Evolutionary conservation across 2,113 vertebrate genomes (phyloP), one percentile per base, ranked within the genome.

Genomic region (Rhinoderma darwinii): DNA sequence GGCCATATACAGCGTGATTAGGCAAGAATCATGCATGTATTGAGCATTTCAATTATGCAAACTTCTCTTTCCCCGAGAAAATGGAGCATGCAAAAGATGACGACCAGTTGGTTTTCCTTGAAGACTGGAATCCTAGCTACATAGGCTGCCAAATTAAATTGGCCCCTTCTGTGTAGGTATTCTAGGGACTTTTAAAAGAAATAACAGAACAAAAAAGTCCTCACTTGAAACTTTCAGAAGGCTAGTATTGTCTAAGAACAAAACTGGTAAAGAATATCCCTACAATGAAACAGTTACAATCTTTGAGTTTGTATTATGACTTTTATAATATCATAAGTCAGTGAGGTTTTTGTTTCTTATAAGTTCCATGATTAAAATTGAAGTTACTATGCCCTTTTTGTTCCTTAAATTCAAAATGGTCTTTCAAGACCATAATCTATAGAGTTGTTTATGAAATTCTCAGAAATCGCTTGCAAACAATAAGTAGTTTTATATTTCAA

Each of bases 401-500:
- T 44, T 63, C 14, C 37, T 82, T 27, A 43, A 82, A 66, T 82
- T 63, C 56, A 2, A 8, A 27, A 82, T 82, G 63, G 37, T 66
- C 56, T 30, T 56, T 83, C 30, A 20, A 70, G 59, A 78, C 77
- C 84, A 85, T 81, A 86, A 82, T 89, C 89, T 68, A 63, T 75
- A 90, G 90, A 89, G 90, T 90, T 82, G 86, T 88, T 89, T 30
- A 0, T 90, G 89, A 86, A 91, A 89, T 88, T 84, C 89, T 86
- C 82, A 91, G 88, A 92, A 92, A 91, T 63, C 22, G n/a, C 86
- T 87, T 50, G 85, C 84, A 89, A 88, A 92, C 84, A 87, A 84
- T 15, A 89, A 86, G 84, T 90, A 91, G 90, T 89, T 93, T 93
- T 94, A 93, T 94, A 92, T 93, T 93, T 91, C 93, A 93, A 92